These are phyloP conservation scores for Panzeria rudis DNA, from an alignment of 2,888 invertebrate species.

Conservation along the genomic window DNA sequence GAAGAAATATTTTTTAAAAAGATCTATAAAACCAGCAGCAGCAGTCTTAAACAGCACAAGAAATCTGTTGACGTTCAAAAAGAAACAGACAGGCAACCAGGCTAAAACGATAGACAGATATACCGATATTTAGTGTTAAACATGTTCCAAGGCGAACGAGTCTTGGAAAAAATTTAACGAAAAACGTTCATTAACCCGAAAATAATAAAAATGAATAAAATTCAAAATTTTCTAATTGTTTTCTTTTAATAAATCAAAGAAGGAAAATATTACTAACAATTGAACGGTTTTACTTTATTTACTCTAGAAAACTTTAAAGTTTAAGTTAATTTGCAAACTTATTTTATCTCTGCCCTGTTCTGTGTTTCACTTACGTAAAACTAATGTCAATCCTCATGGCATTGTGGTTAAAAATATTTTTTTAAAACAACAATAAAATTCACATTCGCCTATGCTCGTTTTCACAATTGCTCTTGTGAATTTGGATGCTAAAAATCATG, in stretches of 20 bases:
- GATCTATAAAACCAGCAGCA: slow-evolving; percentile 46
- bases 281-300: not conserved
- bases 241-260: slow-evolving; percentile 25
- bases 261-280: slow-evolving; percentile 17
- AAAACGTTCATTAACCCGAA: slow-evolving; percentile 74
- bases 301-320: not conserved
- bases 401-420: too few relatives aligned
- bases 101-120: slow-evolving; percentile 39
- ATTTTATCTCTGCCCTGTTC: too few relatives aligned
- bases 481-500: too few relatives aligned
- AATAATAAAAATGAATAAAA: slow-evolving; percentile 32
- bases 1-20: slow-evolving; percentile 31
- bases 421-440: too few relatives aligned
- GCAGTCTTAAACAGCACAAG: slow-evolving; percentile 36
- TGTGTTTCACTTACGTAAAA: too few relatives aligned
- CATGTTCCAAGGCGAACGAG: slow-evolving; percentile 82
- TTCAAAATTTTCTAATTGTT: slow-evolving; percentile 39
- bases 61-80: slow-evolving; percentile 51
- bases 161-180: slow-evolving; percentile 75
- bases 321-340: not conserved
- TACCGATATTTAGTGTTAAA: slow-evolving; percentile 59
- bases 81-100: slow-evolving; percentile 32
- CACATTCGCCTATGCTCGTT: too few relatives aligned
- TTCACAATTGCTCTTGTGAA: too few relatives aligned
- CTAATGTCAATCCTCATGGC: too few relatives aligned